These are phyloP conservation scores for Andrena fulva DNA, from an alignment of 2,888 invertebrate genomes.

Conservation along the genomic window DNA sequence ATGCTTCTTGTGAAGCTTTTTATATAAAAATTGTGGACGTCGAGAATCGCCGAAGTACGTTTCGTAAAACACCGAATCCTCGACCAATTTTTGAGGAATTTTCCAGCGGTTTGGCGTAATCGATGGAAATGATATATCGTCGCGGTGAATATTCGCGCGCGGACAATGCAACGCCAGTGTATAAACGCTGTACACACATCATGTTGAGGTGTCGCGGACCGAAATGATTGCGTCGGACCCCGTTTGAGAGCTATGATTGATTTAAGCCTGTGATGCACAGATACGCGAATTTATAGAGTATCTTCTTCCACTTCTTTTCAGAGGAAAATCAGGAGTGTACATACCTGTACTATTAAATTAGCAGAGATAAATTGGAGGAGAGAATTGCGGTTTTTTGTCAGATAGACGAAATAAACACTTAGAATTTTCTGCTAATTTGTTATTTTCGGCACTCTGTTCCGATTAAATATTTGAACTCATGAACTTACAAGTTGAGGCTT, in stretches of 20 bases:
- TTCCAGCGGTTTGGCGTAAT: conserved; percentile 31
- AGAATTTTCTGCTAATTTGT: too few species aligned
- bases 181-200: conserved; percentile 48
- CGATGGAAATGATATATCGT: conserved; percentile 49
- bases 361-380: neutral
- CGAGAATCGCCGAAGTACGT: neutral
- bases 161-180: conserved; percentile 40
- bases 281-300: conserved; percentile 11
- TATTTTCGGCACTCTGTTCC: too few species aligned
- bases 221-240: conserved; percentile 31
- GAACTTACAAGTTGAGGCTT: too few species aligned
- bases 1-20: neutral
- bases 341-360: neutral
- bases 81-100: conserved; percentile 25
- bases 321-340: neutral
- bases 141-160: conserved; percentile 15
- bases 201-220: conserved; percentile 39
- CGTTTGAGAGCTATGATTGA: conserved; percentile 46
- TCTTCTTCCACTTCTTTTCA: neutral
- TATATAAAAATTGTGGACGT: neutral
- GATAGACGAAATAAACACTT: too few species aligned
- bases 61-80: neutral
- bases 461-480: too few species aligned
- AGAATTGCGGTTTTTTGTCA: too few species aligned
- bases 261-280: conserved; percentile 13